These are phyloP conservation scores for Brachycybe producta DNA, from an alignment of 2,888 invertebrate genomes.

Conservation along the genomic window DNA sequence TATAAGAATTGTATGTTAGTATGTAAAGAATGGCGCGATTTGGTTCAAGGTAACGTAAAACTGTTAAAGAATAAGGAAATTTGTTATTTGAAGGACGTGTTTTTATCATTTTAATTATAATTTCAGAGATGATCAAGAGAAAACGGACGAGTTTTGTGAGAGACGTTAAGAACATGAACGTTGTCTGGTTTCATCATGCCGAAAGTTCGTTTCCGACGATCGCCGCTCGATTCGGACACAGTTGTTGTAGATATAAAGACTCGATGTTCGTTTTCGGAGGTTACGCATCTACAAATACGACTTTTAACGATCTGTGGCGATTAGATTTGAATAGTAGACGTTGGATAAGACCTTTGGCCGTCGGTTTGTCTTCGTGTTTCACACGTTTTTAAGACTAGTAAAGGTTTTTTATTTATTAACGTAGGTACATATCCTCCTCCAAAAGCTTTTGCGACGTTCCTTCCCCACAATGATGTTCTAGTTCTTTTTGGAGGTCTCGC, in stretches of 20 bases:
- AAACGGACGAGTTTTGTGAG: slow-evolving; percentile 58
- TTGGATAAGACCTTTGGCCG: slow-evolving; percentile 72
- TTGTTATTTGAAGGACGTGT: background rate
- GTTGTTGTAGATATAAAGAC: slow-evolving; percentile 50
- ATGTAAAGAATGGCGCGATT: slow-evolving; percentile 70
- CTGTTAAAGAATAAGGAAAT: background rate
- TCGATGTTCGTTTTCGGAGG: slow-evolving; percentile 94
- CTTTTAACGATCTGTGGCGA: slow-evolving; percentile 93
- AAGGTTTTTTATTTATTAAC: slow-evolving; percentile 44
- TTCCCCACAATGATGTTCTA: slow-evolving; percentile 68
- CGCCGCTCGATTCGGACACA: slow-evolving; percentile 81
- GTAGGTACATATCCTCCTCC: slow-evolving; percentile 83
- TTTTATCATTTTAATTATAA: background rate
- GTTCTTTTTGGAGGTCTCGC: slow-evolving; percentile 93
- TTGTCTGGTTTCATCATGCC: slow-evolving; percentile 47
- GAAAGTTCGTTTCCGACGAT: slow-evolving; percentile 55
- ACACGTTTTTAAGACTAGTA: background rate
- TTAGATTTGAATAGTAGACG: slow-evolving; percentile 71
- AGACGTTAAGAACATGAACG: slow-evolving; percentile 59
- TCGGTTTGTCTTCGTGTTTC: slow-evolving; percentile 16
- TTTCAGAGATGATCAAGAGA: slow-evolving; percentile 63
- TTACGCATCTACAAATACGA: slow-evolving; percentile 82
- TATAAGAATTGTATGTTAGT: slow-evolving; percentile 73
- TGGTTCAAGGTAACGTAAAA: slow-evolving; percentile 71
- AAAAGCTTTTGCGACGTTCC: slow-evolving; percentile 86